Conservation (phyloP, 2,888 invertebrate genomes). For the Physocephala rufipes region DNA sequence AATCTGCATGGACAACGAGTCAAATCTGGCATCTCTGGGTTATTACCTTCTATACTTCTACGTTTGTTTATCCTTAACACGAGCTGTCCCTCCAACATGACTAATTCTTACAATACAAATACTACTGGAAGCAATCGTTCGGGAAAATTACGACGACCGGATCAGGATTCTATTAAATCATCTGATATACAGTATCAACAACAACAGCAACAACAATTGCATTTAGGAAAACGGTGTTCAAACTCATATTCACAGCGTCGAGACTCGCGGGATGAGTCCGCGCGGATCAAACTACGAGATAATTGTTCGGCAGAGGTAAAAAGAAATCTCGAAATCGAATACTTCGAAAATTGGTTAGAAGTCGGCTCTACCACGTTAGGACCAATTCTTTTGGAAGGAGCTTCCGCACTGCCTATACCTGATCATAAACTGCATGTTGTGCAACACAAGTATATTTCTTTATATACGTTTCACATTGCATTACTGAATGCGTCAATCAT, state of each 20-base stretch:
- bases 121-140: slow-evolving; percentile 69
- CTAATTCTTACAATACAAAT: slow-evolving; percentile 71
- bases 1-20: slow-evolving; percentile 95
- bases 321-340: slow-evolving; percentile 58
- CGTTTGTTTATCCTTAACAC: slow-evolving; percentile 74
- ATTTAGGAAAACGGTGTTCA: slow-evolving; percentile 59
- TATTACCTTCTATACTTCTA: slow-evolving; percentile 79
- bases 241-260: slow-evolving; percentile 63
- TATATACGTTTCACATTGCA: neutral
- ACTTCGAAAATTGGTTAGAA: slow-evolving; percentile 85
- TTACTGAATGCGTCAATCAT: neutral
- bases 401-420: slow-evolving; percentile 80
- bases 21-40: slow-evolving; percentile 86
- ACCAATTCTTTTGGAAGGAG: slow-evolving; percentile 89
- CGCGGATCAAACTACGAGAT: slow-evolving; percentile 57
- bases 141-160: slow-evolving; percentile 60
- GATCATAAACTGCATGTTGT: slow-evolving; percentile 80
- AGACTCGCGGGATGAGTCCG: slow-evolving; percentile 60
- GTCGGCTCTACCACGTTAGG: slow-evolving; percentile 91
- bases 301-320: slow-evolving; percentile 59
- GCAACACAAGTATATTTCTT: slow-evolving; percentile 75
- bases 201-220: neutral
- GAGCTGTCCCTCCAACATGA: slow-evolving; percentile 63
- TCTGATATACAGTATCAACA: slow-evolving; percentile 44
- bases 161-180: slow-evolving; percentile 61